A percentile compares a stretch with the other conserved stretches of the same genome.
These are phyloP conservation scores for Dryobates pubescens DNA, from an alignment of 2,797 vertebrate species.

Conservation along the genomic window DNA sequence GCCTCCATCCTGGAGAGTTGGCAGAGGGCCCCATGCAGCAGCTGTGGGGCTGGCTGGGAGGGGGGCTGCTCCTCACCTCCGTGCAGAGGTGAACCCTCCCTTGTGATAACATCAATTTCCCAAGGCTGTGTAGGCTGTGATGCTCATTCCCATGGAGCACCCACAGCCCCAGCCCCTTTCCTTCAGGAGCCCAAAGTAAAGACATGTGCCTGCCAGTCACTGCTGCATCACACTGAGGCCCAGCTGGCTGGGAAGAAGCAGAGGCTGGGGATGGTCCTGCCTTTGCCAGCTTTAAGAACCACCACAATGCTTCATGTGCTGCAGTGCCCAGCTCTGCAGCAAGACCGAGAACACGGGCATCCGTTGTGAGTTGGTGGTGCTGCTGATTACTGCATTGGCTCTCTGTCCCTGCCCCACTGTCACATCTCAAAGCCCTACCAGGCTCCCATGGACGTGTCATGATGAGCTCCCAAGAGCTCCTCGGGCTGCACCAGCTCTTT, in stretches of 20 bases:
- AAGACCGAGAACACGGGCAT: background rate
- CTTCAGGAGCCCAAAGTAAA: background rate
- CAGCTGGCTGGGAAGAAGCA: background rate
- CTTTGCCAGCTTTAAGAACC: background rate
- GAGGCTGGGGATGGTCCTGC: background rate
- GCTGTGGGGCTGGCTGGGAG: background rate
- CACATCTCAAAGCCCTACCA: background rate
- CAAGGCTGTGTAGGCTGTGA: background rate
- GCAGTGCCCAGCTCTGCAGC: background rate
- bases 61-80: background rate
- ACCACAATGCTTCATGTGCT: accelerated
- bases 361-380: background rate
- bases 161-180: background rate
- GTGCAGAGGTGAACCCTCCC: background rate
- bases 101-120: slow-evolving; percentile 39
- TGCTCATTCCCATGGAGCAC: background rate
- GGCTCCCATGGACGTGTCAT: accelerated
- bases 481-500: background rate
- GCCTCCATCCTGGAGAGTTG: background rate
- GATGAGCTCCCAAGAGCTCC: background rate
- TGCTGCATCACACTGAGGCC: background rate
- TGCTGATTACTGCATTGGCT: accelerated
- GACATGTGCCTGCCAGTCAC: accelerated
- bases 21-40: background rate
- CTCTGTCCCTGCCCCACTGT: background rate